Evolutionary conservation across 2,113 vertebrate genomes (phyloP).

Genomic region (Columba janthina): DNA sequence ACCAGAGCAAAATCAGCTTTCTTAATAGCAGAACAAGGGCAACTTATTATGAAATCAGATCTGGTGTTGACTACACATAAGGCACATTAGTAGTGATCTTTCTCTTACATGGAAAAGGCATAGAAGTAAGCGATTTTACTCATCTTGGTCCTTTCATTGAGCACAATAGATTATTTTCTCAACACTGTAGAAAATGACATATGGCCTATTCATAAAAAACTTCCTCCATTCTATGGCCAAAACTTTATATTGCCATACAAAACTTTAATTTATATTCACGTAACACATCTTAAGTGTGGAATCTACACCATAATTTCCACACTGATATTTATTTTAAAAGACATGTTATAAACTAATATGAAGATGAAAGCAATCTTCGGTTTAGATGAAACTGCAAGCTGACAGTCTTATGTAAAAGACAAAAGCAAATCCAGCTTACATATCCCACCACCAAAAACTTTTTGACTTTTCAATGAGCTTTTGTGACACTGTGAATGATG

Average conservation of each 20-base stretch:
- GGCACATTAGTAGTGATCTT: neutral
- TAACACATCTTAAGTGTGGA: neutral
- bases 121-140: neutral
- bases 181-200: neutral
- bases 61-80: neutral
- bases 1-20: neutral
- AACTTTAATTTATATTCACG: neutral
- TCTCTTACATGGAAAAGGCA: neutral
- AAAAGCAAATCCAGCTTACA: neutral
- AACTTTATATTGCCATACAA: neutral
- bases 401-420: neutral
- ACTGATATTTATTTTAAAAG: neutral
- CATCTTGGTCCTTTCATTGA: neutral
- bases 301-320: neutral
- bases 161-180: neutral
- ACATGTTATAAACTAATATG: neutral
- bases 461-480: neutral
- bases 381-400: neutral
- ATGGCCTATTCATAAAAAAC: neutral
- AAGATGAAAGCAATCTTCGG: slow-evolving; percentile 32
- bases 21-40: neutral
- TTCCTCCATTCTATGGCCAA: neutral
- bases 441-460: neutral
- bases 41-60: neutral
- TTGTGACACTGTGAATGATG: neutral